Conservation (phyloP, 2,888 invertebrate species). For the Agrenia bidenticulata region DNA sequence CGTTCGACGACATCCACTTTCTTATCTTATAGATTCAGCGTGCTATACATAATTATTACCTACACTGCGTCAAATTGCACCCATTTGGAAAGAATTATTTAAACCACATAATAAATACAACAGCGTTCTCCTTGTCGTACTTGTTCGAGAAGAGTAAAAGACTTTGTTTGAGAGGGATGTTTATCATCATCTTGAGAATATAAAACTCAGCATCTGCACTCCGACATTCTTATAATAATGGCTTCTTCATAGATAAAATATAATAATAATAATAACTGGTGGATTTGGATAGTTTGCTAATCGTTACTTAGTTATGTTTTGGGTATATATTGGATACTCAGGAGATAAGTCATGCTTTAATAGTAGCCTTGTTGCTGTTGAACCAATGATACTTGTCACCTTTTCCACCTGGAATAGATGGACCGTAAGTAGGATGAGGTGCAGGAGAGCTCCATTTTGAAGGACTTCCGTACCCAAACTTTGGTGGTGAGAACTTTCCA, state of each 20-base stretch:
- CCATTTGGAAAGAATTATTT: too few species aligned
- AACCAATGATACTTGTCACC: conserved; percentile 52
- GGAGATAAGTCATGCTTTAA: conserved; percentile 39
- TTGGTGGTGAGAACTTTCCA: conserved; percentile 50
- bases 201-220: neutral
- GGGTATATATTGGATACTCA: neutral
- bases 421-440: conserved; percentile 36
- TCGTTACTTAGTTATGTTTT: neutral
- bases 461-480: conserved; percentile 46
- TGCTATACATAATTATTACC: too few species aligned
- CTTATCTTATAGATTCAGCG: too few species aligned
- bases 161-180: conserved; percentile 7
- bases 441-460: conserved; percentile 48
- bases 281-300: conserved; percentile 6
- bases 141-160: neutral
- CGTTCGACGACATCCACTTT: neutral
- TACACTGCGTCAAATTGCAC: too few species aligned
- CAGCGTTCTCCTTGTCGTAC: neutral
- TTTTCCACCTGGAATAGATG: conserved; percentile 41
- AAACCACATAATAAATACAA: too few species aligned
- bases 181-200: neutral
- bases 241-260: neutral
- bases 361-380: conserved; percentile 48
- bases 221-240: conserved; percentile 10
- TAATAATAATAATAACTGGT: conserved; percentile 8